Percentiles rank a stretch among this genome's conserved stretches.
phyloP scores from a whole-genome alignment of 2,888 invertebrate genomes.

The Rhogogaster chlorosoma region DNA sequence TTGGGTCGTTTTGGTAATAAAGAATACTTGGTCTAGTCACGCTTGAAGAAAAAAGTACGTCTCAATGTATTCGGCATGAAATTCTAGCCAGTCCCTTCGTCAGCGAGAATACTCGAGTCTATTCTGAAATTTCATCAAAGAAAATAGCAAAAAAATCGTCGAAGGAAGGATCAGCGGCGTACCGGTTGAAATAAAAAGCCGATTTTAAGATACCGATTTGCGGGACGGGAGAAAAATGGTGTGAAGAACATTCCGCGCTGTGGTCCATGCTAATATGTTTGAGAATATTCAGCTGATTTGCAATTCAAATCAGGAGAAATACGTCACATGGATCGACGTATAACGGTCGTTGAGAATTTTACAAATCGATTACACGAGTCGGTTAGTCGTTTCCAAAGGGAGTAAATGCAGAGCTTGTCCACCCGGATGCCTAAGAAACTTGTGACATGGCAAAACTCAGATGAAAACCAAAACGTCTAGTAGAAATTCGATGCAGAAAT shows the following conservation, averaged over 20 bases:
- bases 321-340: background rate
- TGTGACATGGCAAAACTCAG: background rate
- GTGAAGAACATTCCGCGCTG: background rate
- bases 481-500: background rate
- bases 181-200: background rate
- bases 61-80: background rate
- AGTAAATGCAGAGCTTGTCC: background rate
- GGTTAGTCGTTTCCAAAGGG: background rate
- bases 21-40: background rate
- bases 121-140: background rate
- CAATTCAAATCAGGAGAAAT: slow-evolving; percentile 21
- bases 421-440: background rate
- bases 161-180: background rate
- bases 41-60: background rate
- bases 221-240: background rate
- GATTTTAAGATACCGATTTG: background rate
- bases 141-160: background rate
- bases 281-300: background rate
- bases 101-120: background rate
- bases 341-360: background rate
- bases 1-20: background rate
- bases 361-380: slow-evolving; percentile 5
- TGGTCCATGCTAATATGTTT: background rate
- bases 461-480: background rate
- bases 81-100: background rate